Evolutionary conservation across 2,888 invertebrate species (phyloP).

Genomic region (Melinopterus prodromus): DNA sequence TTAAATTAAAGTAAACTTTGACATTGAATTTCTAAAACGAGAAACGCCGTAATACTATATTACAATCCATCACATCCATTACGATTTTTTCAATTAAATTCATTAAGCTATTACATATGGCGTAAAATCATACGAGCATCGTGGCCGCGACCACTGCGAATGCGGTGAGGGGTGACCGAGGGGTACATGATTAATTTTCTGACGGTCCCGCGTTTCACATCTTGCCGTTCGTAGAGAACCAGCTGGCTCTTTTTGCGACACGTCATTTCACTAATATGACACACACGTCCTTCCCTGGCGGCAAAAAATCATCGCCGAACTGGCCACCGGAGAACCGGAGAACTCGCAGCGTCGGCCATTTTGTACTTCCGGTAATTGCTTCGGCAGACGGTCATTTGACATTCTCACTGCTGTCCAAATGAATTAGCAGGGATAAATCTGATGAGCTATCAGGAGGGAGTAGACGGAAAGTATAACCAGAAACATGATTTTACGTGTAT

Average conservation of each 20-base stretch:
- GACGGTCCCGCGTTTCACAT: conserved; percentile 29
- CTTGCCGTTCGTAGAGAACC: conserved; percentile 31
- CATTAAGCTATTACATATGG: too few relatives aligned
- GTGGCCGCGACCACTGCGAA: background rate
- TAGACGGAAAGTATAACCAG: too few relatives aligned
- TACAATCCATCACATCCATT: too few relatives aligned
- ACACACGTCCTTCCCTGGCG: conserved; percentile 38
- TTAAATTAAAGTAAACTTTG: too few relatives aligned
- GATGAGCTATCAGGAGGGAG: too few relatives aligned
- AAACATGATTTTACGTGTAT: too few relatives aligned
- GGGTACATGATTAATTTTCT: conserved; percentile 39
- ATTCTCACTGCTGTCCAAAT: conserved; percentile 17
- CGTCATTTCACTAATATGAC: conserved; percentile 41
- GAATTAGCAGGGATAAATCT: background rate
- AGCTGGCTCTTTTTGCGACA: conserved; percentile 42
- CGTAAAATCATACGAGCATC: too few relatives aligned
- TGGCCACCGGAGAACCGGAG: background rate
- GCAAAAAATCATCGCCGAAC: conserved; percentile 37
- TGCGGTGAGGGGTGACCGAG: conserved; percentile 5
- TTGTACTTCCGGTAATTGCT: conserved; percentile 28
- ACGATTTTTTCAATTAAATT: too few relatives aligned
- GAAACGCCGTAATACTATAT: too few relatives aligned
- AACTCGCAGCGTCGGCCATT: background rate
- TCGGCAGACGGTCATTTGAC: conserved; percentile 27
- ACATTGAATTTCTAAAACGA: too few relatives aligned